Percentiles rank a stretch among this genome's conserved stretches.
Evolutionary conservation across 2,113 vertebrate species (phyloP).

Genomic region (Mustelus asterias): DNA sequence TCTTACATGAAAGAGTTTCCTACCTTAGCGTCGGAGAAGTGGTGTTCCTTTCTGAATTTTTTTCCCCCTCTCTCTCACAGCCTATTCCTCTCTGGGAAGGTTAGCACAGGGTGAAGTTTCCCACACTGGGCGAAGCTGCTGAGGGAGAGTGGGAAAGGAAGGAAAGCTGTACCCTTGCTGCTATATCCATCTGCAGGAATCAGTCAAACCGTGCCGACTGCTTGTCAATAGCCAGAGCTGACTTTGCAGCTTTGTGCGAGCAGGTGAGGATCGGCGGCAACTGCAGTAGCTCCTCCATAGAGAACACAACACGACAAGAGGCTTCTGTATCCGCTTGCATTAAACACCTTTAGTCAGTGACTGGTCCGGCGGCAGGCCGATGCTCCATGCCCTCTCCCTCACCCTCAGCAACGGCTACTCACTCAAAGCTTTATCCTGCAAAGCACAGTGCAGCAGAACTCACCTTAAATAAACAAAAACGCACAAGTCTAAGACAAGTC

Average conservation of each 20-base stretch:
- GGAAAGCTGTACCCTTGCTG: neutral
- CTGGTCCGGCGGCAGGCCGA: neutral
- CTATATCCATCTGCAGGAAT: constrained; percentile 31
- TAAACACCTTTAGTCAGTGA: neutral
- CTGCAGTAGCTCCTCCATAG: neutral
- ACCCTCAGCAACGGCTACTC: neutral
- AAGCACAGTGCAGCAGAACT: neutral
- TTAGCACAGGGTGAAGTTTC: neutral
- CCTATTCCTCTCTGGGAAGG: neutral
- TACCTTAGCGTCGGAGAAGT: neutral
- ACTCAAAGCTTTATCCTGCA: neutral
- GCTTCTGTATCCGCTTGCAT: neutral
- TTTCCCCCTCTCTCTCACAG: neutral
- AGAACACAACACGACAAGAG: neutral
- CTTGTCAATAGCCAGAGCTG: constrained; percentile 17
- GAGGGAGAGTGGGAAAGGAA: neutral
- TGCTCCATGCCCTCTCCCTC: neutral
- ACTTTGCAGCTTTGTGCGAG: constrained; percentile 14
- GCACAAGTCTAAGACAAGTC: neutral
- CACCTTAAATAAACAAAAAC: neutral
- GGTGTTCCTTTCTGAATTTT: neutral
- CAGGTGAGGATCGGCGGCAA: neutral
- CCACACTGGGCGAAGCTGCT: neutral
- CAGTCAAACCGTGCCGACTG: constrained; percentile 21
- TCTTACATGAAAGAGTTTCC: neutral